Base-by-base conservation (phyloP, 2,113 vertebrate genomes). In the Cinclus cinclus region DNA sequence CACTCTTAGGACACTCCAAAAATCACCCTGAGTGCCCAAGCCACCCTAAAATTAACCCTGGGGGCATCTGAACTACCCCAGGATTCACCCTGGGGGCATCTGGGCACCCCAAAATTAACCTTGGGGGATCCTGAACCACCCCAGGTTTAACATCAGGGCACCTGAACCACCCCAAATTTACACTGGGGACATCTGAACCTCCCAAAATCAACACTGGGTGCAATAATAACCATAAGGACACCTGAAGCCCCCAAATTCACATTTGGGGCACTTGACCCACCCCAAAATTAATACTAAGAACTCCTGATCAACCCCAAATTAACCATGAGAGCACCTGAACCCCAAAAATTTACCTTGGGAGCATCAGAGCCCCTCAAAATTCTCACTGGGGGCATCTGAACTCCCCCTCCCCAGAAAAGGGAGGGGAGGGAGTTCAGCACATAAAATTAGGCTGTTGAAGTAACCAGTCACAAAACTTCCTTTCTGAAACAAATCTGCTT, bases 21-120 rank as follows among this genome's bases (percentile, higher is more conserved):
- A 59, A 16, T 13, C 12, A 39, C 17, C 5, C 18, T 10, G 42
- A 7, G 35, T 37, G 35, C 35, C 35, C 35, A 37, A 37, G 35
- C 35, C n/a, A 10, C 14, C 6, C 35, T 27, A 4, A 52, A 17
- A 52, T 23, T 52, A 1, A 53, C 22, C 2, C 22, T 33, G 20
- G 1, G 20, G 28, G 7, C 20, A 18, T 3, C 31, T 12, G 39
- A 44, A 23, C 3, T 1, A 4, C 30, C 37, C 23, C 22, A 20
- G 5, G 42, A 33, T 71, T 25, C 1, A 44, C 13, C 1, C 7
- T 7, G 6, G 3, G 73, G 17, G 12, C 12, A 24, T 0, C n/a
- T 17, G 37, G 4, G 21, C 1, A 31, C 18, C 10, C 50, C 27
- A 37, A 15, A 46, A 37, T 50, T 49, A 18, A 13, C 31, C 25